Conservation (phyloP, 2,797 vertebrate species). For the Antennarius maculatus region DNA sequence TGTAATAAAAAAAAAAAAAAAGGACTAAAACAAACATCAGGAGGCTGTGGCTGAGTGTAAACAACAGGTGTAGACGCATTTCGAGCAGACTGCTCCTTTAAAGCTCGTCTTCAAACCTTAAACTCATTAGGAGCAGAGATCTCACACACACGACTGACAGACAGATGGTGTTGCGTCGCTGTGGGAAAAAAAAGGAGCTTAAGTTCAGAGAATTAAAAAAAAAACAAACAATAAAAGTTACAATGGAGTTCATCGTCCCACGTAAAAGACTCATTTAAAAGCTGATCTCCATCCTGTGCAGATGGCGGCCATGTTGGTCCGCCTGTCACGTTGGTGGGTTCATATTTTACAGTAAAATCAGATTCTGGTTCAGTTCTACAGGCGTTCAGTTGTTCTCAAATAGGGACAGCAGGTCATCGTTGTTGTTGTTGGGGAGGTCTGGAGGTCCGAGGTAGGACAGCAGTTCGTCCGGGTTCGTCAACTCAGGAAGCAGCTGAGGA, state of each 20-base stretch:
- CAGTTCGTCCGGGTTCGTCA: constrained; percentile 92
- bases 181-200: too few species aligned
- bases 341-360: constrained; percentile 47
- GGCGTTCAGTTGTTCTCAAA: constrained; percentile 91
- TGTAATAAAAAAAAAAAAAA: too few species aligned
- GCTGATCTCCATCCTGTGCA: constrained; percentile 21
- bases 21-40: too few species aligned
- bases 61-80: too few species aligned
- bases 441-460: constrained; percentile 93
- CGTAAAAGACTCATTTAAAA: constrained; percentile 63
- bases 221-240: constrained; percentile 69
- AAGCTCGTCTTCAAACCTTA: too few species aligned
- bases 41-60: too few species aligned
- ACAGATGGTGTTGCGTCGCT: too few species aligned
- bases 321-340: constrained; percentile 13
- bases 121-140: too few species aligned
- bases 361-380: neutral
- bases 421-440: constrained; percentile 90
- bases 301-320: constrained; percentile 21
- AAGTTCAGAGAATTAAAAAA: constrained; percentile 38
- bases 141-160: too few species aligned
- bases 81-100: too few species aligned
- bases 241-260: constrained; percentile 63
- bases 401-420: constrained; percentile 91
- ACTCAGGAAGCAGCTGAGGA: constrained; percentile 88